Evolutionary conservation across 2,113 vertebrate genomes (phyloP).

Genomic region (Poicephalus gulielmi): DNA sequence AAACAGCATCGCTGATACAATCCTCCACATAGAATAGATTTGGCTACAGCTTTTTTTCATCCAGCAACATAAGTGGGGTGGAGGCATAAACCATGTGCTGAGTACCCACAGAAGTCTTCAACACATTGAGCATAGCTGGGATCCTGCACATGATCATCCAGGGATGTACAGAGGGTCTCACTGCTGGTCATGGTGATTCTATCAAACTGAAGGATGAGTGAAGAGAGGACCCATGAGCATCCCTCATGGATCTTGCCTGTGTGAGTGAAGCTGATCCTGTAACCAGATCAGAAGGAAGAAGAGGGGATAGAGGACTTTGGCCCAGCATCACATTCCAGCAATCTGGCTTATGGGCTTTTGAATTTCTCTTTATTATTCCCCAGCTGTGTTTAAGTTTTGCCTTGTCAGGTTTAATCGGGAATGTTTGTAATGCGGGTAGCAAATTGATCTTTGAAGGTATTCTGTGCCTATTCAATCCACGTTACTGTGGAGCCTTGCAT

Average conservation of each 20-base stretch:
- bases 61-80: not conserved
- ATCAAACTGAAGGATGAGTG: not conserved
- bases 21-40: not conserved
- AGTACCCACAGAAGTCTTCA: not conserved
- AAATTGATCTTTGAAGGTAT: slow-evolving; percentile 80
- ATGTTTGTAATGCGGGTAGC: slow-evolving; percentile 77
- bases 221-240: not conserved
- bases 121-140: not conserved
- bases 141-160: not conserved
- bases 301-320: not conserved
- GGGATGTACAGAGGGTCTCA: not conserved
- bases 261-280: not conserved
- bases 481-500: slow-evolving; percentile 67
- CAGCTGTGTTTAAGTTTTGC: slow-evolving; percentile 11
- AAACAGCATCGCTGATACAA: fast-evolving
- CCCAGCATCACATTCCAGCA: not conserved
- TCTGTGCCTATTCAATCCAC: slow-evolving; percentile 69
- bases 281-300: not conserved
- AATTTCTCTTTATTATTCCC: not conserved
- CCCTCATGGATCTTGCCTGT: not conserved
- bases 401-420: slow-evolving; percentile 69
- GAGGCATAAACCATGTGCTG: not conserved
- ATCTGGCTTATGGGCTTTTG: not conserved
- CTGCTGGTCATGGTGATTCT: not conserved
- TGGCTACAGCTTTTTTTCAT: not conserved